Percentiles rank a stretch among this genome's conserved stretches.
These are phyloP conservation scores for Lasioglossum villosulum DNA, from an alignment of 2,888 invertebrate species.

Conservation along the genomic window DNA sequence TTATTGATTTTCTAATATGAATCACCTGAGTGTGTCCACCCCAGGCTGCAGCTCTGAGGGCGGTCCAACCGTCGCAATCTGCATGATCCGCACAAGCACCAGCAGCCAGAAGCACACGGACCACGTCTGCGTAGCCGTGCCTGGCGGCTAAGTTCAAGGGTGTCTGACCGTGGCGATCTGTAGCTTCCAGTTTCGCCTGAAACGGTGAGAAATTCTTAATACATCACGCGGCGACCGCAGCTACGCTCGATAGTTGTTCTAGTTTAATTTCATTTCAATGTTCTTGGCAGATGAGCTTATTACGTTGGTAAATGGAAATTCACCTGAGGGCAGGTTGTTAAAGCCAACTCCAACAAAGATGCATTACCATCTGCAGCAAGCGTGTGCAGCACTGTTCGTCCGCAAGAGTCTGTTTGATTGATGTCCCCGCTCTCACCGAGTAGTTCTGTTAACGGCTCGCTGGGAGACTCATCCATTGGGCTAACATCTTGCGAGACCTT, in stretches of 20 bases:
- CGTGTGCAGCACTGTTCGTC: slow-evolving; percentile 91
- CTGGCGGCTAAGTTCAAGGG: slow-evolving; percentile 94
- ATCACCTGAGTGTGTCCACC: slow-evolving; percentile 94
- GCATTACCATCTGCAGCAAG: slow-evolving; percentile 91
- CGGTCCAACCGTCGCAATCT: slow-evolving; percentile 95
- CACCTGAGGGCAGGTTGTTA: slow-evolving; percentile 87
- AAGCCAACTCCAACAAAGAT: slow-evolving; percentile 87
- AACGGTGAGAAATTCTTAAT: neutral
- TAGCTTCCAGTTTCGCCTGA: slow-evolving; percentile 86
- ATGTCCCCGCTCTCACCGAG: slow-evolving; percentile 85
- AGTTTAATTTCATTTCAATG: neutral
- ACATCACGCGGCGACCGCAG: neutral
- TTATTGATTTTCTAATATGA: neutral
- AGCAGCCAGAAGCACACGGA: slow-evolving; percentile 87
- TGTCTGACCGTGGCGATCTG: slow-evolving; percentile 93
- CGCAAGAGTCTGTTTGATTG: slow-evolving; percentile 86
- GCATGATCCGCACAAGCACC: slow-evolving; percentile 91
- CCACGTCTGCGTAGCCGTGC: slow-evolving; percentile 91
- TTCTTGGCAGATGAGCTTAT: slow-evolving; percentile 13
- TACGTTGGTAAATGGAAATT: slow-evolving; percentile 4
- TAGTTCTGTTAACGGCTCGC: slow-evolving; percentile 84
- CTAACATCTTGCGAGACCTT: slow-evolving; percentile 83
- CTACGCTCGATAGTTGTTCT: neutral
- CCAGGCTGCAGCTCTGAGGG: slow-evolving; percentile 96
- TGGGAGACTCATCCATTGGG: slow-evolving; percentile 82